Conservation (phyloP, 2,797 vertebrate genomes). For the Falco columbarius region DNA sequence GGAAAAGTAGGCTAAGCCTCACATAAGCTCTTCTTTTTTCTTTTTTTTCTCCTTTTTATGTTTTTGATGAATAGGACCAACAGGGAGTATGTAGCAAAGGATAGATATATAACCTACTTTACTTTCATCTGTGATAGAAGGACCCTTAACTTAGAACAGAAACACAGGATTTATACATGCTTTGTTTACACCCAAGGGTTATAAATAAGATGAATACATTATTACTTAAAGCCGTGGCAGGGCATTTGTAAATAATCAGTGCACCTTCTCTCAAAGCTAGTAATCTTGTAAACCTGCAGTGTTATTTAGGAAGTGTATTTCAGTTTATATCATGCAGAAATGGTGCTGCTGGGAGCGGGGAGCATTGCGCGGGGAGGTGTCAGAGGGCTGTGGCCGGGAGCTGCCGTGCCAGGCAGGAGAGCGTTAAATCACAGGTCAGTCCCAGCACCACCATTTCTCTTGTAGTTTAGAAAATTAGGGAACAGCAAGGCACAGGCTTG, state of each 20-base stretch:
- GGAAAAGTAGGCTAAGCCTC: constrained; percentile 29
- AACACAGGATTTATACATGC: not conserved
- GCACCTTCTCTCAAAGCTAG: not conserved
- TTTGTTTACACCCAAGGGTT: not conserved
- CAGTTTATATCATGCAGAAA: not conserved
- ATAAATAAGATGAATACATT: not conserved
- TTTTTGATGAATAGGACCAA: not conserved
- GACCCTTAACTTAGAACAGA: not conserved
- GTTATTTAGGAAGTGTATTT: not conserved
- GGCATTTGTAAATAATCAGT: not conserved
- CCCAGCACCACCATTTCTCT: fast-evolving
- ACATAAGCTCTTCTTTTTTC: not conserved
- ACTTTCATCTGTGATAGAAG: not conserved
- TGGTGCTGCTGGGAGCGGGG: not conserved
- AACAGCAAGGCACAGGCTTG: not conserved
- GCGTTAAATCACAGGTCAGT: not conserved
- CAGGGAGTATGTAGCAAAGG: not conserved
- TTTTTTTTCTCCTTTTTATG: not conserved
- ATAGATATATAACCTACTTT: constrained; percentile 40
- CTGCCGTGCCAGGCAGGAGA: not conserved
- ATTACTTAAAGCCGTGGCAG: not conserved
- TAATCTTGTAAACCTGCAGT: not conserved
- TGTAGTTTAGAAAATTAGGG: not conserved
- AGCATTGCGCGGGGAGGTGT: not conserved
- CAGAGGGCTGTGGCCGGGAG: not conserved